Conservation (phyloP, 2,797 vertebrate species). For the Rhabdophis nuchalis region DNA sequence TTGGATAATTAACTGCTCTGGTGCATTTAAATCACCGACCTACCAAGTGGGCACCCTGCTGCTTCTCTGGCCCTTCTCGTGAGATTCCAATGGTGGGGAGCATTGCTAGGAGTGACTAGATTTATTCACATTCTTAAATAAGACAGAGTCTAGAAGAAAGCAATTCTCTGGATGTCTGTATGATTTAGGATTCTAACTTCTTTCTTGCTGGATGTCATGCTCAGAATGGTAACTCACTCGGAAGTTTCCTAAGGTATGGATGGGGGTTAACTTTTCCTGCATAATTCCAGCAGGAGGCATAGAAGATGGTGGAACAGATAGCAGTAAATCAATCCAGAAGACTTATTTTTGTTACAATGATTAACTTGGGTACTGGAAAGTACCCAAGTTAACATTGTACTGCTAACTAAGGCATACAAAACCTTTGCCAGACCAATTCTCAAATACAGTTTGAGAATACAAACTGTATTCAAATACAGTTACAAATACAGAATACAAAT, state of each 20-base stretch:
- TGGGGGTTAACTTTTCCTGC: background rate
- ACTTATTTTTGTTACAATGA: background rate
- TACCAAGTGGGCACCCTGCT: background rate
- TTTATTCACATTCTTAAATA: background rate
- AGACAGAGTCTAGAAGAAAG: background rate
- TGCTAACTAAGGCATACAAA: too few relatives aligned
- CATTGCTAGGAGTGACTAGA: background rate
- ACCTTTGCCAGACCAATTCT: too few relatives aligned
- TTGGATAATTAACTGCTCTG: background rate
- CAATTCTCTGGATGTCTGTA: background rate
- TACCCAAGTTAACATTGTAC: too few relatives aligned
- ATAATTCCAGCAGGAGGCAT: background rate
- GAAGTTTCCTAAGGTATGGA: background rate
- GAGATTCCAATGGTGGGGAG: too few relatives aligned
- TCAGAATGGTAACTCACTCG: background rate
- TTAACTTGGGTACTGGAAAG: too few relatives aligned
- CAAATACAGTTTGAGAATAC: too few relatives aligned
- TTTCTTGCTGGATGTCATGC: background rate
- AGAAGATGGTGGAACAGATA: background rate
- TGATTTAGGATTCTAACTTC: background rate
- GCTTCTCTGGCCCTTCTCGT: background rate
- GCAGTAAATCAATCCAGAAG: background rate
- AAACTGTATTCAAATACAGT: too few relatives aligned
- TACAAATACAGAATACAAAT: too few relatives aligned
- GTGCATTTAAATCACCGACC: background rate